Percentiles rank a stretch among this genome's conserved stretches.
Conservation (phyloP, 53 echinoderm and acorn worm species). For the Holothuria scabra region DNA sequence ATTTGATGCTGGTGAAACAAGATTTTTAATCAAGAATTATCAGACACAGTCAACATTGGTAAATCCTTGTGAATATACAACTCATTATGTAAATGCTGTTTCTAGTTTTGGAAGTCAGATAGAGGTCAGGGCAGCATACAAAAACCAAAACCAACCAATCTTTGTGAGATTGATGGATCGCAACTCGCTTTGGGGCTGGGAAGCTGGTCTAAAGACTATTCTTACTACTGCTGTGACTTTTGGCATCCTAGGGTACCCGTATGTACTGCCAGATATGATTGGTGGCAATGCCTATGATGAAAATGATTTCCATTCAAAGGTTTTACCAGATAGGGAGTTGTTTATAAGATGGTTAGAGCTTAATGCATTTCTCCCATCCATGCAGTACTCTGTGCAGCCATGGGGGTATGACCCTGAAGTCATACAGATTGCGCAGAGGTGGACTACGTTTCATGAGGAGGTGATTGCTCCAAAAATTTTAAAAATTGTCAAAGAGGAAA, state of each 20-base stretch:
- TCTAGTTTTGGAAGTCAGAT: constrained; percentile 65
- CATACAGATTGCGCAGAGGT: constrained; percentile 67
- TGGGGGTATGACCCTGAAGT: constrained; percentile 82
- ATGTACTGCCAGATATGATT: constrained; percentile 85
- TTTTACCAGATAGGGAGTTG: constrained; percentile 57
- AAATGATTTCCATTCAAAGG: constrained; percentile 11
- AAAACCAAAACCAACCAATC: constrained; percentile 75
- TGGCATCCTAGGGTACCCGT: constrained; percentile 92
- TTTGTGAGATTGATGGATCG: constrained; percentile 93
- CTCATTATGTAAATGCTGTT: constrained; percentile 72
- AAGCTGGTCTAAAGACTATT: constrained; percentile 84
- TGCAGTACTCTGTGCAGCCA: constrained; percentile 65
- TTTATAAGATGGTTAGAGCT: constrained; percentile 71
- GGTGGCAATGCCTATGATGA: constrained; percentile 76
- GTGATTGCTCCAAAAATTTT: constrained; percentile 71
- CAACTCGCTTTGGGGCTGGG: constrained; percentile 79
- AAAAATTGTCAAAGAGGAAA: constrained; percentile 66
- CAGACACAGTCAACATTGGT: constrained; percentile 55
- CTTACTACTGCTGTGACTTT: constrained; percentile 80
- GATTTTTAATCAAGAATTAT: constrained; percentile 64
- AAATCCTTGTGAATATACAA: constrained; percentile 81
- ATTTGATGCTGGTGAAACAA: constrained; percentile 91
- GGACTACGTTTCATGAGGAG: constrained; percentile 87
- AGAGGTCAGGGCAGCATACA: constrained; percentile 81
- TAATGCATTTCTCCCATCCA: constrained; percentile 65